Evolutionary conservation across 2,797 vertebrate species (phyloP).

Genomic region (Netta rufina): DNA sequence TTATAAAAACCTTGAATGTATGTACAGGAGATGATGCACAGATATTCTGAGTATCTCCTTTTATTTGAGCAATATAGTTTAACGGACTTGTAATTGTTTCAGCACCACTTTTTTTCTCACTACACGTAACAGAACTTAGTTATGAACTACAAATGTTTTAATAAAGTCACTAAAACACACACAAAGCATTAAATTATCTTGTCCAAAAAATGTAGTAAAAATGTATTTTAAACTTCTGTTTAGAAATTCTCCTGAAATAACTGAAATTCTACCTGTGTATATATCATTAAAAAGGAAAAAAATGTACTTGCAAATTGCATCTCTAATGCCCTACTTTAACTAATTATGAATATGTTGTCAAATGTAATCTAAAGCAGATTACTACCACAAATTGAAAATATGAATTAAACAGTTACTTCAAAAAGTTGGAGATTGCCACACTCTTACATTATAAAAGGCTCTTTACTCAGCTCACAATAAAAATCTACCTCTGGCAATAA

Average conservation of each 20-base stretch:
- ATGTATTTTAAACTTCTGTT: background rate
- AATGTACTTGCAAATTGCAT: background rate
- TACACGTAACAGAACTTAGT: background rate
- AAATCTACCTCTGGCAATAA: conserved; percentile 50
- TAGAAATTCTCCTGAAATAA: background rate
- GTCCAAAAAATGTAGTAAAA: background rate
- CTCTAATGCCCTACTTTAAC: background rate
- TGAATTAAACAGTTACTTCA: conserved; percentile 47
- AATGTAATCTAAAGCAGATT: conserved; percentile 6
- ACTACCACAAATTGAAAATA: conserved; percentile 18
- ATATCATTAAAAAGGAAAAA: background rate
- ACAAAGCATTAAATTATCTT: background rate
- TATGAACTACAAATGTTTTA: too few species aligned
- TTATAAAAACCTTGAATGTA: background rate
- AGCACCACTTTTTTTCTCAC: background rate
- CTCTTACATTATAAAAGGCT: conserved; percentile 34
- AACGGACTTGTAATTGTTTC: background rate
- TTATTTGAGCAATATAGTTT: background rate
- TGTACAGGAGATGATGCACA: background rate
- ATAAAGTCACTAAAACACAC: background rate
- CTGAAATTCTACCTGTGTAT: background rate
- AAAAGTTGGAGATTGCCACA: conserved; percentile 33
- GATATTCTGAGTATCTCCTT: background rate
- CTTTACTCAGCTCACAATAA: conserved; percentile 22
- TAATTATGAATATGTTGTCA: background rate